Evolutionary conservation across 2,888 invertebrate species (phyloP).

Genomic region (Sabellastarte sp.): DNA sequence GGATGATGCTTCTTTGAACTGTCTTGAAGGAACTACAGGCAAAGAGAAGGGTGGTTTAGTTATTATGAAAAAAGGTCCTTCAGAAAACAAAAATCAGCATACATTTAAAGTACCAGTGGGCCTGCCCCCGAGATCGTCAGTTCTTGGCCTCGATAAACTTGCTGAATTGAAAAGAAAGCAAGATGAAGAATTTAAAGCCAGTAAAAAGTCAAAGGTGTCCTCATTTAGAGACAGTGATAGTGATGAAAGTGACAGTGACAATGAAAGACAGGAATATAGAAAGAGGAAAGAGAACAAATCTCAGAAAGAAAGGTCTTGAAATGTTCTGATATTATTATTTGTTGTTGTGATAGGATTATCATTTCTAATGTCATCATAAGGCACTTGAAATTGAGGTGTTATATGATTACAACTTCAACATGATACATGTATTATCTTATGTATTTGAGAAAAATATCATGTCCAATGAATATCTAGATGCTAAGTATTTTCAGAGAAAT

Average conservation of each 20-base stretch:
- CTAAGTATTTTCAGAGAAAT: too few relatives aligned
- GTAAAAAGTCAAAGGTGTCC: conserved; percentile 36
- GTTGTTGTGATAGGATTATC: too few relatives aligned
- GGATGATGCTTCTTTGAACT: conserved; percentile 15
- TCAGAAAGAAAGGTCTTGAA: too few relatives aligned
- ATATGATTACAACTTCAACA: too few relatives aligned
- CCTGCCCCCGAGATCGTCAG: conserved; percentile 38
- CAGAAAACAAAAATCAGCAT: conserved; percentile 24
- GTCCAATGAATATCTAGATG: too few relatives aligned
- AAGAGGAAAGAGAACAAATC: too few relatives aligned
- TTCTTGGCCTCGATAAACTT: conserved; percentile 59
- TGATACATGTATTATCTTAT: too few relatives aligned
- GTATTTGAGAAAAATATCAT: too few relatives aligned
- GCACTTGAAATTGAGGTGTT: too few relatives aligned
- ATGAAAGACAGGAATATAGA: too few relatives aligned
- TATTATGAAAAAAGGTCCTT: conserved; percentile 54
- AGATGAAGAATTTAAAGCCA: conserved; percentile 19
- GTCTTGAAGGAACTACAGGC: conserved; percentile 55
- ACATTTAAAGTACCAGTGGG: conserved; percentile 14
- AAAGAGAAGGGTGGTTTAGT: conserved; percentile 51
- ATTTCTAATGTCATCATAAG: too few relatives aligned
- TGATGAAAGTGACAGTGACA: conserved; percentile 11
- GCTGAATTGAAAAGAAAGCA: conserved; percentile 56
- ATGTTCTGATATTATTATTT: too few relatives aligned
- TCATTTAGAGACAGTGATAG: conserved; percentile 46